A percentile compares a stretch with the other conserved stretches of the same genome.
Conservation (phyloP, 2,888 invertebrate species). For the Oscheius sp. region DNA sequence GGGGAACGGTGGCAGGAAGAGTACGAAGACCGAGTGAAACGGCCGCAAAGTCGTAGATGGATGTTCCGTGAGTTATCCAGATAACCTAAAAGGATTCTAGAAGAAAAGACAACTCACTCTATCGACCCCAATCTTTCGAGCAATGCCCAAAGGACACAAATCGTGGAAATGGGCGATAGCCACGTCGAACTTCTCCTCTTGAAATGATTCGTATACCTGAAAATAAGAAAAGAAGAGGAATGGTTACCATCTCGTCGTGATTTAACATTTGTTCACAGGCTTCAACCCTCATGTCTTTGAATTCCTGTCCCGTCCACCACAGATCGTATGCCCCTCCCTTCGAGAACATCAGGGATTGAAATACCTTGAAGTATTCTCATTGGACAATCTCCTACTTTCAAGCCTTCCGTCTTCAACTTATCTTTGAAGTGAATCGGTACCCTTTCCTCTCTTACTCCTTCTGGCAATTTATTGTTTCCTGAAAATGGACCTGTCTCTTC, state of each 20-base stretch:
- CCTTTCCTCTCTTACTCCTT: constrained; percentile 53
- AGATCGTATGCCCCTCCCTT: constrained; percentile 66
- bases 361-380: constrained; percentile 53
- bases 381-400: constrained; percentile 59
- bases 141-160: constrained; percentile 66
- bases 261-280: constrained; percentile 67
- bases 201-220: constrained; percentile 44
- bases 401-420: constrained; percentile 62
- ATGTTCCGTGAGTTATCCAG: constrained; percentile 68
- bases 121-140: constrained; percentile 58
- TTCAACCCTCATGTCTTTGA: constrained; percentile 67
- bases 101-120: constrained; percentile 36
- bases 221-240: neutral
- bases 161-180: constrained; percentile 69
- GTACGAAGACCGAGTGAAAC: constrained; percentile 64
- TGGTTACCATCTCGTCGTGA: constrained; percentile 35
- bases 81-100: constrained; percentile 46
- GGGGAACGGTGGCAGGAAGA: constrained; percentile 65
- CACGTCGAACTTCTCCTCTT: constrained; percentile 61
- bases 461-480: constrained; percentile 52
- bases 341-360: constrained; percentile 69
- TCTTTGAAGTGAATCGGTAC: constrained; percentile 67
- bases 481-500: too few relatives aligned
- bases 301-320: constrained; percentile 70
- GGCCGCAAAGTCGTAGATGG: constrained; percentile 63